Base-by-base conservation (phyloP, 2,113 vertebrate genomes). In the Egretta garzetta region DNA sequence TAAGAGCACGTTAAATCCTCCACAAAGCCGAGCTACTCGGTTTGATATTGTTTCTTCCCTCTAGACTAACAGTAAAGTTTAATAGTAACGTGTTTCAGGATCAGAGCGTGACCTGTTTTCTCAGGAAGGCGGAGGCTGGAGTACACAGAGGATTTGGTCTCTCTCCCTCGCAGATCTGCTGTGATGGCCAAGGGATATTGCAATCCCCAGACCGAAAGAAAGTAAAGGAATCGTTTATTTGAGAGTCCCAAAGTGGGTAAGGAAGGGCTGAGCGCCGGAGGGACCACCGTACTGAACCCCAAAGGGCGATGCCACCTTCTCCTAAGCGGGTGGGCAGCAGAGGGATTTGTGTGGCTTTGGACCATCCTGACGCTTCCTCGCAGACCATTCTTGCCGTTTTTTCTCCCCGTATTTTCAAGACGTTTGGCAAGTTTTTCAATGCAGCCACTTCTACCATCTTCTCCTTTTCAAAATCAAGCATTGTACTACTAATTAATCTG, bases 401-500 rank as follows among this genome's bases (percentile, higher is more conserved):
- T 59, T 64, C 76, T 74, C 47, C 12, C 53, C 5, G 4, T 28
- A 23, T 81, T 93, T 96, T 70, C 72, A 95, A 93, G 94, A 89
- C 49, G 47, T 71, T 76, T 52, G 81, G 50, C 43, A 94, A 96
- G 72, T 75, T 92, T 85, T 93, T 68, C 73, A 91, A 59, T 33
- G 64, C 52, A 86, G 64, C 43, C 64, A 81, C 90, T 86, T 96
- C 85, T 67, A 88, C 88, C 67, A 84, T 91, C 91, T 88, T 67
- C 91, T 86, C 45, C 79, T 93, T 96, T 88, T 95, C 90, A 91
- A 90, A 94, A 86, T n/a, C 74, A 84, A 96, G 81, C 76, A 86
- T 68, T 94, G 90, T 90, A 68, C 71, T 80, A 56, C 90, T 96
- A 96, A 96, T 96, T 97, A 97, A 97, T 96, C 95, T 88, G 77